Conservation (phyloP, 2,797 vertebrate genomes). For the Urocyon cinereoargenteus region DNA sequence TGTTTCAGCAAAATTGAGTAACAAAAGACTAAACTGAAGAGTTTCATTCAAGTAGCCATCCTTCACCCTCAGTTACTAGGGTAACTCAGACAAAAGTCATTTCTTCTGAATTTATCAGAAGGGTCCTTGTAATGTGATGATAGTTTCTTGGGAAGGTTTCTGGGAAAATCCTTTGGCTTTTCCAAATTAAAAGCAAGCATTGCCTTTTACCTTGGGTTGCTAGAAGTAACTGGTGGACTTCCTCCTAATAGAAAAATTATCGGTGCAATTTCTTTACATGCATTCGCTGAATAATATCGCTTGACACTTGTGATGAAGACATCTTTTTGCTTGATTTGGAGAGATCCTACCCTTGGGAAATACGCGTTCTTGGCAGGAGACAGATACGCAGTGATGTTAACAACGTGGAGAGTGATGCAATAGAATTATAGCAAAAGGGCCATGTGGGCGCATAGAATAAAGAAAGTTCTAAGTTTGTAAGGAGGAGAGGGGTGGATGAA, state of each 20-base stretch:
- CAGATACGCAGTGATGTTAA: background rate
- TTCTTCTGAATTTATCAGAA: slow-evolving; percentile 33
- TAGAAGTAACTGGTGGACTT: background rate
- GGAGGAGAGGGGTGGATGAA: background rate
- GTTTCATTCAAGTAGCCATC: background rate
- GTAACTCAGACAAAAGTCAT: background rate
- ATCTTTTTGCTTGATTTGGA: background rate
- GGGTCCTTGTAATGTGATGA: background rate
- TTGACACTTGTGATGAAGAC: background rate
- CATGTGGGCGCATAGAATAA: background rate
- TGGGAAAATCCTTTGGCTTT: slow-evolving; percentile 9
- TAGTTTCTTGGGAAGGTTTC: background rate
- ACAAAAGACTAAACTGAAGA: background rate
- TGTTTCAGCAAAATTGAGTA: background rate
- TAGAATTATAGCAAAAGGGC: background rate
- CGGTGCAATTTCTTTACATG: background rate
- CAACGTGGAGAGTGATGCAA: background rate
- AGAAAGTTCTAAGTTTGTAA: background rate
- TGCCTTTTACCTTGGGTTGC: background rate
- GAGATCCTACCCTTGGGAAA: background rate
- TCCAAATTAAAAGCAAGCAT: background rate
- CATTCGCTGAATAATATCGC: background rate
- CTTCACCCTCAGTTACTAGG: background rate
- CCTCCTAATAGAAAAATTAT: background rate
- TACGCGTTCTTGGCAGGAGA: background rate